These are phyloP conservation scores for Willowsia nigromaculata DNA, from an alignment of 2,888 invertebrate genomes.

Conservation along the genomic window DNA sequence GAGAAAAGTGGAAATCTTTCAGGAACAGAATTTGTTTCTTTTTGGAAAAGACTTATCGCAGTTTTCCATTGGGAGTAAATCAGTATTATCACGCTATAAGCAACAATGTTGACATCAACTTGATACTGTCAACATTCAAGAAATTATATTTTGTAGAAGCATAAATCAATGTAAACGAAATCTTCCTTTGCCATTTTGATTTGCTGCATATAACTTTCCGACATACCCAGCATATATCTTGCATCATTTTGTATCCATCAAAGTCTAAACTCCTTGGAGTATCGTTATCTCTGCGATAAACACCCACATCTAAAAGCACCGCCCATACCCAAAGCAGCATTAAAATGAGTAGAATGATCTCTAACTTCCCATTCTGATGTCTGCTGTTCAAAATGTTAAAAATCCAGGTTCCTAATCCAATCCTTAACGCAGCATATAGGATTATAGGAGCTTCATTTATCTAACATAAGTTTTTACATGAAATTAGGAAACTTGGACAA, in stretches of 20 bases:
- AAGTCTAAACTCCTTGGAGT: neutral
- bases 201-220: neutral
- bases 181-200: too few relatives aligned
- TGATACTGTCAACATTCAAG: neutral
- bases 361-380: neutral
- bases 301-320: neutral
- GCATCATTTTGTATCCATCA: neutral
- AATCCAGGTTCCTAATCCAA: neutral
- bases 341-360: neutral
- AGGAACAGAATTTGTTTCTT: neutral
- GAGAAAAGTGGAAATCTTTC: neutral
- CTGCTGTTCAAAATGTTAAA: neutral
- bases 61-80: constrained; percentile 20
- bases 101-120: neutral
- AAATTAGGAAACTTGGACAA: too few relatives aligned
- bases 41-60: neutral
- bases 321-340: neutral
- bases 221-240: constrained; percentile 9
- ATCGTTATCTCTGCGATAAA: neutral
- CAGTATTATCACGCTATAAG: neutral
- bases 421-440: neutral
- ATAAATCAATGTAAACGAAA: too few relatives aligned
- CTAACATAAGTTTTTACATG: too few relatives aligned
- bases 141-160: too few relatives aligned
- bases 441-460: neutral